Conservation (phyloP, 1,140 invertebrate species). For the Latrodectus geometricus region DNA sequence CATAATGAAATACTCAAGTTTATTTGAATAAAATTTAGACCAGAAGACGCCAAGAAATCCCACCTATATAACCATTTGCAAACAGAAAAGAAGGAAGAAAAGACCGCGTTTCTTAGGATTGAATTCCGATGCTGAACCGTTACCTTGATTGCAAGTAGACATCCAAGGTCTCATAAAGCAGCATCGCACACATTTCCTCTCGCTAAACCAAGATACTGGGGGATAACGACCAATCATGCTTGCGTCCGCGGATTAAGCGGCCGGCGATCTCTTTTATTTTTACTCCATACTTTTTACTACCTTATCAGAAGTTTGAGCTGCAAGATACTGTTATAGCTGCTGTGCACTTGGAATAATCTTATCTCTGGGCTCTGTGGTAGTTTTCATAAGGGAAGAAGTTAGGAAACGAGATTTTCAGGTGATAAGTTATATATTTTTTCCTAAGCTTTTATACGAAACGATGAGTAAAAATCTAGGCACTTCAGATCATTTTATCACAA, state of each 20-base stretch:
- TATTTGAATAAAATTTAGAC: too few species aligned
- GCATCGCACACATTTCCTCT: constrained; percentile 8
- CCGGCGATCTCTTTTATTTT: constrained; percentile 7
- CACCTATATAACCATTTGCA: constrained; percentile 17
- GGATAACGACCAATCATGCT: constrained; percentile 28
- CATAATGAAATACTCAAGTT: too few species aligned
- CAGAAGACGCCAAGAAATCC: too few species aligned
- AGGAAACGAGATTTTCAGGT: too few species aligned
- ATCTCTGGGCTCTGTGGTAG: neutral
- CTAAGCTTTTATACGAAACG: too few species aligned
- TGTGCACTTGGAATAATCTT: neutral
- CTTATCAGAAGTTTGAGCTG: neutral
- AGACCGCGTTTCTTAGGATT: constrained; percentile 18
- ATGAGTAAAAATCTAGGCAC: too few species aligned
- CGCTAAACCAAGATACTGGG: constrained; percentile 10
- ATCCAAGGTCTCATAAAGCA: neutral
- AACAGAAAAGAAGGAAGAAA: neutral
- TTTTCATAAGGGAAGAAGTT: too few species aligned
- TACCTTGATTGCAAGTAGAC: constrained; percentile 23
- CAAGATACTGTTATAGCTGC: neutral
- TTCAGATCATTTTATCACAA: too few species aligned
- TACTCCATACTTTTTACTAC: neutral
- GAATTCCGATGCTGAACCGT: constrained; percentile 32
- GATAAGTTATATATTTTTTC: too few species aligned
- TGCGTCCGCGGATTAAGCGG: constrained; percentile 18